These are phyloP conservation scores for Ictalurus punctatus DNA, from an alignment of 2,113 vertebrate genomes.

Conservation along the genomic window DNA sequence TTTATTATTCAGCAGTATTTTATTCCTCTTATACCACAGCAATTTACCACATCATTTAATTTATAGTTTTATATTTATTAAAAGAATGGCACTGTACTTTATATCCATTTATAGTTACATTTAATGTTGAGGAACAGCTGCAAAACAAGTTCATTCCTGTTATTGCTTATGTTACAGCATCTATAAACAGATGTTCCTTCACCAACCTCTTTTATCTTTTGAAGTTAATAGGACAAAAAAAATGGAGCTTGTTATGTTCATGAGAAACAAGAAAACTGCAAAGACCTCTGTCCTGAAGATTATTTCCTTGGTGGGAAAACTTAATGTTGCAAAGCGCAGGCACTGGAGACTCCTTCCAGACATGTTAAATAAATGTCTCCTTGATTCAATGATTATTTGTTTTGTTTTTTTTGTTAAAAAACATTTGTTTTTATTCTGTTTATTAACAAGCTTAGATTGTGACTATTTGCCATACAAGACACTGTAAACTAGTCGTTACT, in stretches of 20 bases:
- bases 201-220: not conserved
- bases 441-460: not conserved
- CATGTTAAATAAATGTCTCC: not conserved
- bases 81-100: no score
- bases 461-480: not conserved
- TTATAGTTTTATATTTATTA: not conserved
- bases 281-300: not conserved
- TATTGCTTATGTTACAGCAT: not conserved
- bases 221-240: not conserved
- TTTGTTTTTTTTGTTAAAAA: not conserved
- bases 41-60: not conserved
- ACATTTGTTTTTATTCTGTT: not conserved
- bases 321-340: not conserved
- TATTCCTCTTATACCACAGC: not conserved
- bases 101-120: not conserved
- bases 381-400: not conserved
- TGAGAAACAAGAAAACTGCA: not conserved
- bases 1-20: not conserved
- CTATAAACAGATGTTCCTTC: not conserved
- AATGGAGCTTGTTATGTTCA: not conserved
- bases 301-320: not conserved
- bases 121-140: not conserved
- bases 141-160: not conserved
- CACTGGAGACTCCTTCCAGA: not conserved
- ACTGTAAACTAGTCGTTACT: not conserved